A percentile compares a stretch with the other conserved stretches of the same genome.
These are phyloP conservation scores for Phoxinus phoxinus DNA, from an alignment of 2,113 vertebrate species.

Conservation along the genomic window DNA sequence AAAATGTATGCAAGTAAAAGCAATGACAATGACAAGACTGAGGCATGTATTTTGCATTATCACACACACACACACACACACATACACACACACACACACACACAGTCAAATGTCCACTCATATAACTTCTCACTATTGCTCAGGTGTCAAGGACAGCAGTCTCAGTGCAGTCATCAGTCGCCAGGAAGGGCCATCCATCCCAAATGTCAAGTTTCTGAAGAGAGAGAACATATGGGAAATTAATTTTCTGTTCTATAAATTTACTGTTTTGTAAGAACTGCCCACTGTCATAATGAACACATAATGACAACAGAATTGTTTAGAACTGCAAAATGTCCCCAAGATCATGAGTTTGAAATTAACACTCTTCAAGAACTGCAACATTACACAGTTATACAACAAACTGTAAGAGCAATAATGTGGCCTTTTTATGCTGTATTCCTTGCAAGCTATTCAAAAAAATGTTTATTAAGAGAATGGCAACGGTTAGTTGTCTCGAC, in stretches of 20 bases:
- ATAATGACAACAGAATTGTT: too few relatives aligned
- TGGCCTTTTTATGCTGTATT: too few relatives aligned
- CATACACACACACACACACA: neutral
- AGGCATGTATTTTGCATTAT: neutral
- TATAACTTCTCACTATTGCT: constrained; percentile 81
- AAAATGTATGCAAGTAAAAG: neutral
- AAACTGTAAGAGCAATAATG: neutral
- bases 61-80: neutral
- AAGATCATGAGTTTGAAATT: neutral
- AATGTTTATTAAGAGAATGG: too few relatives aligned
- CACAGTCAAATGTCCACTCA: neutral
- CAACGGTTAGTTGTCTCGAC: too few relatives aligned
- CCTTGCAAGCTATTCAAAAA: too few relatives aligned
- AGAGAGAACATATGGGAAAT: neutral
- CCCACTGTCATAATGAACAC: neutral
- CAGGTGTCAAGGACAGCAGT: constrained; percentile 79
- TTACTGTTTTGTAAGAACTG: too few relatives aligned
- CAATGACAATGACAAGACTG: neutral
- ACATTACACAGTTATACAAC: neutral
- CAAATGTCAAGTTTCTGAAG: constrained; percentile 86
- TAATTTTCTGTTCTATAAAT: neutral
- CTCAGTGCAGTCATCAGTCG: constrained; percentile 85
- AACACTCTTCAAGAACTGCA: neutral
- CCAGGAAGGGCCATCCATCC: constrained; percentile 90
- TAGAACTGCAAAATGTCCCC: too few relatives aligned